phyloP scores from a whole-genome alignment of 2,888 invertebrate species.

The Caenorhabditis panamensis region DNA sequence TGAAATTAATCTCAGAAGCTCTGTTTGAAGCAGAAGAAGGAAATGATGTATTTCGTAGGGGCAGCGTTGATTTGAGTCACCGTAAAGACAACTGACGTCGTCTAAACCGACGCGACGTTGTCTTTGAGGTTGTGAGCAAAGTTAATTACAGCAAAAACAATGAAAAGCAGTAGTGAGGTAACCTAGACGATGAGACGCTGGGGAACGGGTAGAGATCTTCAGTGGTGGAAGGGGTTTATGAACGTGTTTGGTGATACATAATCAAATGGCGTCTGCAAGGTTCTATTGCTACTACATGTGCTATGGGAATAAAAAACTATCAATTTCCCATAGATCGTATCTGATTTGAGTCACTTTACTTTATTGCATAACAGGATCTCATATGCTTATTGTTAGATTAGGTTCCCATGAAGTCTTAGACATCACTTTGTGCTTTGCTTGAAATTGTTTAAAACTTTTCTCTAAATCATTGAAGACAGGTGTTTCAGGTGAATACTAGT shows the following conservation, averaged over 20 bases:
- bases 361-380: too few relatives aligned
- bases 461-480: not conserved
- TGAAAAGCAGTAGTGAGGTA: not conserved
- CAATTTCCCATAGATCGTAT: too few relatives aligned
- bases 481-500: not conserved
- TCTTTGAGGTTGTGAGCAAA: not conserved
- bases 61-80: constrained; percentile 1
- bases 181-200: constrained; percentile 14
- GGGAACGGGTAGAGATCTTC: not conserved
- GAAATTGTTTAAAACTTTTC: not conserved
- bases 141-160: not conserved
- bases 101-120: not conserved
- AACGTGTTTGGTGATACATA: too few relatives aligned
- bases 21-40: not conserved
- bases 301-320: too few relatives aligned
- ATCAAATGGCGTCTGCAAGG: too few relatives aligned
- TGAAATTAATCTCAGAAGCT: constrained; percentile 29
- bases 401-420: too few relatives aligned
- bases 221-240: too few relatives aligned
- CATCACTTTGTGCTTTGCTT: too few relatives aligned
- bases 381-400: too few relatives aligned
- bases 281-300: too few relatives aligned
- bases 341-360: too few relatives aligned
- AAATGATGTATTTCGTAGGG: constrained; percentile 10
- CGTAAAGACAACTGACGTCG: constrained; percentile 1